phyloP scores from a whole-genome alignment of 2,888 invertebrate genomes.

The Entomobrya multifasciata region DNA sequence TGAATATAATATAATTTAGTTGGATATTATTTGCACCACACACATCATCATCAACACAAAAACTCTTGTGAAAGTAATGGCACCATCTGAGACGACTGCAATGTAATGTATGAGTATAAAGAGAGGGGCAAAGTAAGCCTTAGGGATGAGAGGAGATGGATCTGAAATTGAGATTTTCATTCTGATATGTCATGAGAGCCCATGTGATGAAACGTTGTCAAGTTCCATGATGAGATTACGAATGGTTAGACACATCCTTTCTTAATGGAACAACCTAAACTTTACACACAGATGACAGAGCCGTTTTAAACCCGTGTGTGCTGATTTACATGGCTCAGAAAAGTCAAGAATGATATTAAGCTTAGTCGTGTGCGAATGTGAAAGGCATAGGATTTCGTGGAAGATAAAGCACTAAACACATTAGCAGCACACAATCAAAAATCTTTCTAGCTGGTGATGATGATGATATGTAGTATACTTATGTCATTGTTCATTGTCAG shows the following conservation, averaged over 20 bases:
- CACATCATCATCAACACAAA: too few relatives aligned
- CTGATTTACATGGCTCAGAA: constrained; percentile 4
- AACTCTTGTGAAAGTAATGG: too few relatives aligned
- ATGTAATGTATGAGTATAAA: too few relatives aligned
- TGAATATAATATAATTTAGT: too few relatives aligned
- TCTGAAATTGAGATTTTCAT: constrained; percentile 24
- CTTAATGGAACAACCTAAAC: neutral
- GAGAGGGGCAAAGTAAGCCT: too few relatives aligned
- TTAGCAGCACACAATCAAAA: constrained; percentile 5
- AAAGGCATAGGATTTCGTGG: too few relatives aligned
- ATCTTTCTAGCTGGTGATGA: neutral
- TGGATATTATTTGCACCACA: too few relatives aligned
- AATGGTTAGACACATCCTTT: constrained; percentile 2
- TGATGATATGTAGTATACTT: too few relatives aligned
- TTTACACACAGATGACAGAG: neutral
- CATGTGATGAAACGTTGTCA: neutral
- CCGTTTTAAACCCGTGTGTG: neutral
- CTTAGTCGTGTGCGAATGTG: constrained; percentile 19
- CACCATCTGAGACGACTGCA: too few relatives aligned
- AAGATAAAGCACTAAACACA: constrained; percentile 28
- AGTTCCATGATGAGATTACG: constrained; percentile 15
- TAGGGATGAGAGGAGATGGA: too few relatives aligned
- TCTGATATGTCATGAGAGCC: neutral
- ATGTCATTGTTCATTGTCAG: too few relatives aligned
- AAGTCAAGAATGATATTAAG: neutral